A percentile compares a stretch with the other conserved stretches of the same genome.
phyloP scores from a whole-genome alignment of 2,888 invertebrate species.

The Lycia hirtaria region DNA sequence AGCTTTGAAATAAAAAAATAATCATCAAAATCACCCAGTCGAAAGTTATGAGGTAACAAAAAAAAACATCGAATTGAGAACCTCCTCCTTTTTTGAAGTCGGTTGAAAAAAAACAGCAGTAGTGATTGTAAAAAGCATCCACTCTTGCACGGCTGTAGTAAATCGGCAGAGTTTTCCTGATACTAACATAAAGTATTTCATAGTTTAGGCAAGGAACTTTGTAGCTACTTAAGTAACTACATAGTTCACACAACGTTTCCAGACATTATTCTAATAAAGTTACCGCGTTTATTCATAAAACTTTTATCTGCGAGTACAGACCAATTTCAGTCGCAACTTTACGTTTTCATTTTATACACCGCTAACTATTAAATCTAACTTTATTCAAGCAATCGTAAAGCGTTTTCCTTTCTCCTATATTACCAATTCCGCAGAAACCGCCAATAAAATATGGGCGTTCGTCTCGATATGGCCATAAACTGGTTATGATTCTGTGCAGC shows the following conservation, averaged over 20 bases:
- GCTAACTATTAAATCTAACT: constrained; percentile 50
- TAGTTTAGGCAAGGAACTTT: neutral
- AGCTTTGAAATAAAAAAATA: too few species aligned
- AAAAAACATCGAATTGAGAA: too few species aligned
- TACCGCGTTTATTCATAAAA: neutral
- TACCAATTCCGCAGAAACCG: constrained; percentile 62
- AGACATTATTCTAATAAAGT: constrained; percentile 4
- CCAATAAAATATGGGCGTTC: constrained; percentile 71
- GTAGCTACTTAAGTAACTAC: neutral
- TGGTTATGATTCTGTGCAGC: constrained; percentile 52
- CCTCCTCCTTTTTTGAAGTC: too few species aligned
- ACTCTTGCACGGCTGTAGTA: too few species aligned
- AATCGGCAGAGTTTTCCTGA: too few species aligned
- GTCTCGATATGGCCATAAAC: constrained; percentile 66
- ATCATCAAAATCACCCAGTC: too few species aligned
- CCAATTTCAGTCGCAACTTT: constrained; percentile 17
- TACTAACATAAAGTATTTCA: too few species aligned
- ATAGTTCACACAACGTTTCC: neutral
- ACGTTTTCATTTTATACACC: constrained; percentile 31
- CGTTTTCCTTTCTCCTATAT: constrained; percentile 53
- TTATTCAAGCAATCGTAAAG: constrained; percentile 57
- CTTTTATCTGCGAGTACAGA: neutral
- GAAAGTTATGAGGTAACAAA: too few species aligned
- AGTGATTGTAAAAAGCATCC: too few species aligned
- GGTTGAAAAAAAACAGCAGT: too few species aligned